These are phyloP conservation scores for Xestia ashworthii DNA, from an alignment of 2,888 invertebrate genomes.

Conservation along the genomic window DNA sequence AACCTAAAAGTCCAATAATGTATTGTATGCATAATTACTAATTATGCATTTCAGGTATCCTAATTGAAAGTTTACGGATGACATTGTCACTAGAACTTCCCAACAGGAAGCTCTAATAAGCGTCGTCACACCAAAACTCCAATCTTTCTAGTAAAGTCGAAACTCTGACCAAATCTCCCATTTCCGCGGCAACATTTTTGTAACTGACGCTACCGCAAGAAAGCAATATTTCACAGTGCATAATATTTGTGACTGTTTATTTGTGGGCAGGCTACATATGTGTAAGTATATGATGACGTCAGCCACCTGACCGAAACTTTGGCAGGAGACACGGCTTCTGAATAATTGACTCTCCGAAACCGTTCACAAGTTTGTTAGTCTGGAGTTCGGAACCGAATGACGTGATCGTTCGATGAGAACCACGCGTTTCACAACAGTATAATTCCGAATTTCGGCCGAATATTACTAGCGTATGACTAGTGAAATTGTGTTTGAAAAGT, in stretches of 20 bases:
- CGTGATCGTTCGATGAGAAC: constrained; percentile 73
- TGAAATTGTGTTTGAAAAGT: constrained; percentile 60
- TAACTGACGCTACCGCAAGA: constrained; percentile 72
- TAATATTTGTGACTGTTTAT: constrained; percentile 79
- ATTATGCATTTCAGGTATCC: background rate
- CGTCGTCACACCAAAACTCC: constrained; percentile 7
- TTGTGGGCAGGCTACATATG: constrained; percentile 78
- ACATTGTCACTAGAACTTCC: constrained; percentile 6
- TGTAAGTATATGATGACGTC: constrained; percentile 83
- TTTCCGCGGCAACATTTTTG: constrained; percentile 63
- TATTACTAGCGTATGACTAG: constrained; percentile 65
- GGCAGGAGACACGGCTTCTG: constrained; percentile 88
- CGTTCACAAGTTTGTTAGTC: constrained; percentile 87
- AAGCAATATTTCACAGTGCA: constrained; percentile 82
- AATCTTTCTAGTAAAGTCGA: background rate
- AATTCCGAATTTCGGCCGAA: constrained; percentile 65
- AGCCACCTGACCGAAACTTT: constrained; percentile 88
- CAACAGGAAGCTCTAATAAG: constrained; percentile 39
- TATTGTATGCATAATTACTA: background rate
- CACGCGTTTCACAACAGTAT: constrained; percentile 66
- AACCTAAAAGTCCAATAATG: background rate
- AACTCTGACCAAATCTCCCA: background rate
- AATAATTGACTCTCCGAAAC: constrained; percentile 87
- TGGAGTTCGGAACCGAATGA: constrained; percentile 84
- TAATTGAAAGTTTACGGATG: constrained; percentile 1